Base-by-base conservation (phyloP, 2,113 vertebrate genomes). In the Oryzias javanicus region DNA sequence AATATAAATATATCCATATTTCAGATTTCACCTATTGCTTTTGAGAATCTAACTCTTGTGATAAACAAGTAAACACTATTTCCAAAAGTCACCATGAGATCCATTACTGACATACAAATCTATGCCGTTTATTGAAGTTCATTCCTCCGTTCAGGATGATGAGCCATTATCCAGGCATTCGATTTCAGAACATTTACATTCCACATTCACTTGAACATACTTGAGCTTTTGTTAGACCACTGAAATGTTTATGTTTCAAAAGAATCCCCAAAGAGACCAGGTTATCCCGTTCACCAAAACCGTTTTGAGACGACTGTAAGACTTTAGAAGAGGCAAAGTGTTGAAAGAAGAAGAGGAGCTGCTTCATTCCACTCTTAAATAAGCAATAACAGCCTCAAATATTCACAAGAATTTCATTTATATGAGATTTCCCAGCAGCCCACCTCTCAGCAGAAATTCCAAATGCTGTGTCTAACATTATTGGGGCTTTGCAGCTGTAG, bases 381-480 rank as follows among this genome's bases (percentile, higher is more conserved):
- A 53, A 65, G 42, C 60, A 57, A 55, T 53, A 60, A 78, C 70
- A 56, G 27, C 41, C 64, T 24, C 27, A 60, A 66, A 52, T 54
- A 69, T 76, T 78, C 60, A 40, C 60, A 49, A 42, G 60, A 4
- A 19, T 78, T 56, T 66, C 42, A 24, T 46, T 63, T n/a, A 75
- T 41, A 55, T 57, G 45, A 49, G 29, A 35, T 76, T 74, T 66
- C 61, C 20, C 1, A 64, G 19, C 20, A 35, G 29, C 29, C 8
- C 8, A 35, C 29, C 29, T 35, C 29, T 35, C 8, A 35, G 29
- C 8, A 12, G 8, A 3, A 35, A 35, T 6, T 27, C 4, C 25
- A 27, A 5, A 1, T 6, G 25, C 25, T 27, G 25, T 27, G 5
- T 35, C 35, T 35, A 12, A 35, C 8, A 12, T 35, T 2, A 8